phyloP scores from a whole-genome alignment of 2,797 vertebrate species.

The Knipowitschia caucasica region DNA sequence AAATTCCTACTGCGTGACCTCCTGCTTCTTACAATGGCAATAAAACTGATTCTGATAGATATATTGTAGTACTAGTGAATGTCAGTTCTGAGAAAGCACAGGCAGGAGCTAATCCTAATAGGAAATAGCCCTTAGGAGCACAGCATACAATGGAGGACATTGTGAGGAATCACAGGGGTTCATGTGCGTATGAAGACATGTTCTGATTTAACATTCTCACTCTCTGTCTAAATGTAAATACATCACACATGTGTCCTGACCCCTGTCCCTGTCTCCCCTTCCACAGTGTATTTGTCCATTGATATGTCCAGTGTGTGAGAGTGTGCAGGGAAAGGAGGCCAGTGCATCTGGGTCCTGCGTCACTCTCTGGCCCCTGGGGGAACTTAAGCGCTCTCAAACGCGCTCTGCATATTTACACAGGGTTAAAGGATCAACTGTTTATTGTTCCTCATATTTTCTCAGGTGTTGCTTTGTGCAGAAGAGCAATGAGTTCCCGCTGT shows the following conservation, averaged over 20 bases:
- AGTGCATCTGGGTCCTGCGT: constrained; percentile 55
- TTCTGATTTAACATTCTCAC: constrained; percentile 54
- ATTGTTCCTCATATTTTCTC: constrained; percentile 38
- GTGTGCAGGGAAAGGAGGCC: constrained; percentile 27
- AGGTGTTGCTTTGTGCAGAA: constrained; percentile 11
- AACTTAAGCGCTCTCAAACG: constrained; percentile 42
- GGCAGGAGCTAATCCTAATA: constrained; percentile 28
- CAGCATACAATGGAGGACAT: constrained; percentile 51
- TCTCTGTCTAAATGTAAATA: constrained; percentile 65
- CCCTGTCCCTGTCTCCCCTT: constrained; percentile 20
- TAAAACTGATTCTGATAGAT: too few relatives aligned
- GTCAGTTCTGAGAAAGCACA: constrained; percentile 17
- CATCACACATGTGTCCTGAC: constrained; percentile 49
- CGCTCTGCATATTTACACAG: constrained; percentile 45
- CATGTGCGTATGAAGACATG: constrained; percentile 27
- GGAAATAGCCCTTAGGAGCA: constrained; percentile 50
- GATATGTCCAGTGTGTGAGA: constrained; percentile 8
- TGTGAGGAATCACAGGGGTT: constrained; percentile 62
- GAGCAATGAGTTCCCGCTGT: constrained; percentile 9
- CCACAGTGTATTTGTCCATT: constrained; percentile 5
- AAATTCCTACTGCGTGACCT: too few relatives aligned
- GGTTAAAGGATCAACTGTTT: constrained; percentile 25
- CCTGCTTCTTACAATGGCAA: too few relatives aligned
- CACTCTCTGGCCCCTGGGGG: constrained; percentile 50
- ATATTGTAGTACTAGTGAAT: constrained; percentile 4